Base-by-base conservation (phyloP, 2,113 vertebrate genomes). In the Sprattus sprattus region DNA sequence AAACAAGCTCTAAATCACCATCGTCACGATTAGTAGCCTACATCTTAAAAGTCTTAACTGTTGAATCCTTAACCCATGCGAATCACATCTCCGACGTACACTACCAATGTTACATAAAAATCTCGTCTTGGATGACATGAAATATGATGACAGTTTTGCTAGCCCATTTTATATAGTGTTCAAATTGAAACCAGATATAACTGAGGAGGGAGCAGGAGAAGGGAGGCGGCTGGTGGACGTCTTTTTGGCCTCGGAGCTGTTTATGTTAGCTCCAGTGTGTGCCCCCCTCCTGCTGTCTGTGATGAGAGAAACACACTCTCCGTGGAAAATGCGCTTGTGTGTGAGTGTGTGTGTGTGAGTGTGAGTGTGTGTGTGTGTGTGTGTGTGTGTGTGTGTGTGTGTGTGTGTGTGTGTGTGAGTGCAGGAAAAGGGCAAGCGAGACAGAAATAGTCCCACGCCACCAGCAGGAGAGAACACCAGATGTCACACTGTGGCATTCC, bases 401-500 rank as follows among this genome's bases (percentile, higher is more conserved):
- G n/a, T 20, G 20, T 64, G 57, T 64, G 20, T 22, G 45, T 22
- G 57, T 75, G 67, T 5, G 13, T 4, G 28, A 78, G 64, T 78
- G 71, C 71, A 82, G 89, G 28, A 88, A 87, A 86, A 90, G 83
- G 82, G 83, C 81, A 88, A 88, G 16, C 28, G 87, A 83, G 85
- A 87, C 75, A 87, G 82, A 88, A 89, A 90, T 81, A 46, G 20
- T 84, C 78, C 22, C 81, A 85, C 81, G 89, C 91, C 90, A 91
- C 89, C 91, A 89, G 50, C 81, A 86, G 87, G 87, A 91, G 88
- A 89, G 75, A 91, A 81, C 85, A 85, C 88, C 92, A 94, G 92
- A 94, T 94, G 92, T 93, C 89, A 92, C 86, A 86, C 87, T 46
- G 44, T 39, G 82, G 71, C 81, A 50, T 88, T 82, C 20, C 20